Percentiles rank a stretch among this genome's conserved stretches.
Conservation (phyloP, 1,140 invertebrate species). For the Lepidurus arcticus region DNA sequence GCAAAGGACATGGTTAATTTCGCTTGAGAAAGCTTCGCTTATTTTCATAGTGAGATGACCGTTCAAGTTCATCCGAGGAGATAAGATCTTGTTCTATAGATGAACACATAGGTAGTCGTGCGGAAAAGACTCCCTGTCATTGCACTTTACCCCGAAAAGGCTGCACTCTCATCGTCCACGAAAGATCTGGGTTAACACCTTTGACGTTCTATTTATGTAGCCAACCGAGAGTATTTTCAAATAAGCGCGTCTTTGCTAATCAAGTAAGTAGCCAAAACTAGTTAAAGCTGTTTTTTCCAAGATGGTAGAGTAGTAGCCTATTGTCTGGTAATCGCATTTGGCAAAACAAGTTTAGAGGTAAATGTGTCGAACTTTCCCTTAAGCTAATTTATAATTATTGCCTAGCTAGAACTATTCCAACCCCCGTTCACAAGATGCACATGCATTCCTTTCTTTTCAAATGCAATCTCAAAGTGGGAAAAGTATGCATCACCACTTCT, state of each 20-base stretch:
- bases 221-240: background rate
- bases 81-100: background rate
- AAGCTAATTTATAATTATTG: no score
- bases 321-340: no score
- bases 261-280: no score
- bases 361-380: no score
- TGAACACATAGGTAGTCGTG: slow-evolving; percentile 1
- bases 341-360: no score
- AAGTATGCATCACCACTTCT: no score
- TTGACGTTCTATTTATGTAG: background rate
- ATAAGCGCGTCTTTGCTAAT: background rate
- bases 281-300: no score
- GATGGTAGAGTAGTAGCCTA: no score
- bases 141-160: background rate
- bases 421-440: no score
- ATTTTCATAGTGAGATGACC: background rate
- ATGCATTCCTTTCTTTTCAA: no score
- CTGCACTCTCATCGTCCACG: background rate
- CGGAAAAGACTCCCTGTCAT: background rate
- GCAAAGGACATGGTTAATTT: background rate
- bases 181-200: background rate
- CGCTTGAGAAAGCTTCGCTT: background rate
- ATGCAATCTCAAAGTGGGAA: no score
- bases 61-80: background rate
- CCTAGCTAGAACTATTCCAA: no score